Evolutionary conservation across 2,888 invertebrate genomes (phyloP).

Genomic region (Agonopterix subpropinquella): DNA sequence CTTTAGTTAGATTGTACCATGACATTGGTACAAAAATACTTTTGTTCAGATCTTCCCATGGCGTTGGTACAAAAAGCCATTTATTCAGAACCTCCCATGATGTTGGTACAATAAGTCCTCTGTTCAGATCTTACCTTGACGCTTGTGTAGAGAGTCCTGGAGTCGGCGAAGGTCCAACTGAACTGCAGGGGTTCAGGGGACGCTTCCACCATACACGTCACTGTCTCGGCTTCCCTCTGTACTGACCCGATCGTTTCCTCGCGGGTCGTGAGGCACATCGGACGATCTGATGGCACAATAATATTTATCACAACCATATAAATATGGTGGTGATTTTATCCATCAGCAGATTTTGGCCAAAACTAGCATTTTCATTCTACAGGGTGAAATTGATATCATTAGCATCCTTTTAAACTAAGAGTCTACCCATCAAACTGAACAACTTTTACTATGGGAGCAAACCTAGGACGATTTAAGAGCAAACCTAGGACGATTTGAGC

Average conservation of each 20-base stretch:
- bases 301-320: too few relatives aligned
- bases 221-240: slow-evolving; percentile 33
- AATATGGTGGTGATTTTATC: too few relatives aligned
- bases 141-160: slow-evolving; percentile 43
- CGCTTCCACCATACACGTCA: slow-evolving; percentile 46
- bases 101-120: slow-evolving; percentile 22
- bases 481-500: too few relatives aligned
- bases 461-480: too few relatives aligned
- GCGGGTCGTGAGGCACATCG: slow-evolving; percentile 33
- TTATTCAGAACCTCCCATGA: slow-evolving; percentile 25
- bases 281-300: slow-evolving; percentile 32
- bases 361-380: too few relatives aligned
- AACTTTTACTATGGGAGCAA: too few relatives aligned
- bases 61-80: slow-evolving; percentile 35
- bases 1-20: too few relatives aligned
- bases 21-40: too few relatives aligned
- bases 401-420: too few relatives aligned
- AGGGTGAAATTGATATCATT: too few relatives aligned
- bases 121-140: slow-evolving; percentile 27
- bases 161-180: slow-evolving; percentile 54
- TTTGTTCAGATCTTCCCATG: slow-evolving; percentile 22
- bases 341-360: too few relatives aligned
- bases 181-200: slow-evolving; percentile 51
- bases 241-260: slow-evolving; percentile 39
- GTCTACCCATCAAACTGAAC: too few relatives aligned